phyloP scores from a whole-genome alignment of 2,888 invertebrate species.

The Chesias legatella region DNA sequence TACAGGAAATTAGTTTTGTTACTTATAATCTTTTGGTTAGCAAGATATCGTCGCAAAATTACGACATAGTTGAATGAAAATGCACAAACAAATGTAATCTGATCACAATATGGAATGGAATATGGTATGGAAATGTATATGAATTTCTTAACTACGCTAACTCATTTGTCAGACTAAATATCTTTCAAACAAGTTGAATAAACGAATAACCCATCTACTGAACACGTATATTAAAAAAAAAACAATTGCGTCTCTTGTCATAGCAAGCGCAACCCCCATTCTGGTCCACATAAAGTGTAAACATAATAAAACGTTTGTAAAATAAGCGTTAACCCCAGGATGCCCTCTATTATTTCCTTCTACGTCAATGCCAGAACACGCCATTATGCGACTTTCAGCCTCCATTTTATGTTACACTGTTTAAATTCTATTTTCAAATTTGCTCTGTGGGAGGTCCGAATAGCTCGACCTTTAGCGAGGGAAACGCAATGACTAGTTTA shows the following conservation, averaged over 20 bases:
- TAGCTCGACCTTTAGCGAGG: constrained; percentile 2
- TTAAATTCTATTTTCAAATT: constrained; percentile 29
- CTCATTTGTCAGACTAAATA: too few relatives aligned
- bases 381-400: constrained; percentile 43
- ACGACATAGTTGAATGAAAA: too few relatives aligned
- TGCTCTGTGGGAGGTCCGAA: constrained; percentile 16
- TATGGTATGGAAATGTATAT: too few relatives aligned
- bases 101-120: too few relatives aligned
- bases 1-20: too few relatives aligned
- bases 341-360: constrained; percentile 36
- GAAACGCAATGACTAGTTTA: background rate
- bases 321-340: constrained; percentile 37
- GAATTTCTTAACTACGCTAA: too few relatives aligned
- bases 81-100: too few relatives aligned
- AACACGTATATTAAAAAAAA: constrained; percentile 10
- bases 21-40: too few relatives aligned
- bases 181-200: too few relatives aligned
- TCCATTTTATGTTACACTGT: constrained; percentile 38
- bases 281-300: constrained; percentile 27
- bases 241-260: constrained; percentile 12
- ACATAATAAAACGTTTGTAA: constrained; percentile 29
- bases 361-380: constrained; percentile 40
- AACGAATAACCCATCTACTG: too few relatives aligned
- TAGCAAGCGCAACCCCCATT: constrained; percentile 32
- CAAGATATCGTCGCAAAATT: too few relatives aligned